These are phyloP conservation scores for Salminus brasiliensis DNA, from an alignment of 2,113 vertebrate species.

Conservation along the genomic window DNA sequence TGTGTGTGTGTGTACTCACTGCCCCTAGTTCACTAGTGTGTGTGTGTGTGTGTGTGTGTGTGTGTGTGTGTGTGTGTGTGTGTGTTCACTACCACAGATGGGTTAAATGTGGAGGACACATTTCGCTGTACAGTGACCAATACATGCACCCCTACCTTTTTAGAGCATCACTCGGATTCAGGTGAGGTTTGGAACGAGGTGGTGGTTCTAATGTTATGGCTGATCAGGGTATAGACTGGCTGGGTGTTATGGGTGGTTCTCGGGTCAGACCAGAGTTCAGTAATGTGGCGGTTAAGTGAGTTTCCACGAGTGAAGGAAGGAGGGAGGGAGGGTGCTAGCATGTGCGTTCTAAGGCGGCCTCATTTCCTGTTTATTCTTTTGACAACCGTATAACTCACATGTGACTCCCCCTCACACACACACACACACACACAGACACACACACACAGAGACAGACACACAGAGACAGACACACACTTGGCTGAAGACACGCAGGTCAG, in stretches of 20 bases:
- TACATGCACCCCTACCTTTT: too few species aligned
- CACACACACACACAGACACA: not conserved
- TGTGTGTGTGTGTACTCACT: too few species aligned
- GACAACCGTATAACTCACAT: not conserved
- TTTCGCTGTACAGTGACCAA: too few species aligned
- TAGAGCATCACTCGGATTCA: too few species aligned
- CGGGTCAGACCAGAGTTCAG: not conserved
- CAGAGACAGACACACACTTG: constrained; percentile 3
- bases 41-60: too few species aligned
- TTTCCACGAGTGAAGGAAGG: not conserved
- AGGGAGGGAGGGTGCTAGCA: not conserved
- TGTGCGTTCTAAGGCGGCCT: not conserved
- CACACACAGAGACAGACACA: not conserved
- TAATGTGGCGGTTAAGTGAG: not conserved
- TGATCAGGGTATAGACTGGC: too few species aligned
- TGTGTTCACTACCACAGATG: too few species aligned
- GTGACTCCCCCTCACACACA: not conserved
- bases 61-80: too few species aligned
- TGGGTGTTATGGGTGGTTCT: not conserved
- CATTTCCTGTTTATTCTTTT: constrained; percentile 42
- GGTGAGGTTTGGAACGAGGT: too few species aligned
- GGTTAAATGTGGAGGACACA: too few species aligned
- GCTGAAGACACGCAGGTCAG: not conserved
- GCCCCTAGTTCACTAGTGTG: too few species aligned
- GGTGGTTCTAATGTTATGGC: too few species aligned